Evolutionary conservation across 2,888 invertebrate genomes (phyloP), one percentile per base, ranked within the genome.

Genomic region (Dryadula phaetusa): DNA sequence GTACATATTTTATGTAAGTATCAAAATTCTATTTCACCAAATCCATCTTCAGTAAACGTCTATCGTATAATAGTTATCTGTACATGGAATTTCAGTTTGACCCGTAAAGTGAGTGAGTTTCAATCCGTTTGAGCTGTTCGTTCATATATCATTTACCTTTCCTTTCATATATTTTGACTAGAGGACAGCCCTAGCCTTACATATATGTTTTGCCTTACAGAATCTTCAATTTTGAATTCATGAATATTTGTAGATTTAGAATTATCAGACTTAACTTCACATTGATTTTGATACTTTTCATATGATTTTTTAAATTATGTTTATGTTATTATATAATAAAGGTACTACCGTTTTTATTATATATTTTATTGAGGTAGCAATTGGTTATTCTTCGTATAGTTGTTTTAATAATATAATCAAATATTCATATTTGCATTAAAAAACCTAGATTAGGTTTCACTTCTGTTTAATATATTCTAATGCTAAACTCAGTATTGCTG

Each of bases 101-200:
- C 25, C 8, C 25, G 25, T 49, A 25, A 49, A 49, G 7, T 3
- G 25, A 49, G 25, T 7, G 25, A 49, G n/a, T 25, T 22, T 25
- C 47, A 47, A 25, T 22, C 14, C 25, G 25, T 49, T 49, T 25
- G 6, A 25, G 22, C 47, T 47, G 25, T 47, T 47, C 14, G 6
- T 22, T 47, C 25, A 47, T 47, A 47, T 47, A 47, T 47, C 6
- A 49, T 25, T 25, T 49, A 25, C 25, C n/a, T 49, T 49, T n/a
- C 49, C 25, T 25, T 47, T 47, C 22, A 47, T 46, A 46, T 20
- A 46, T 47, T 22, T 25, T 14, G 25, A 25, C 49, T 49, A 28
- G 25, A n/a, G 25, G 49, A 25, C 8, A 49, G 6, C 25, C 25
- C 12, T 46, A 5, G 22, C 12, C 46, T 46, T 22, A 49, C 20